Base-by-base conservation (phyloP, 2,888 invertebrate genomes). In the Heliconius charithonia region DNA sequence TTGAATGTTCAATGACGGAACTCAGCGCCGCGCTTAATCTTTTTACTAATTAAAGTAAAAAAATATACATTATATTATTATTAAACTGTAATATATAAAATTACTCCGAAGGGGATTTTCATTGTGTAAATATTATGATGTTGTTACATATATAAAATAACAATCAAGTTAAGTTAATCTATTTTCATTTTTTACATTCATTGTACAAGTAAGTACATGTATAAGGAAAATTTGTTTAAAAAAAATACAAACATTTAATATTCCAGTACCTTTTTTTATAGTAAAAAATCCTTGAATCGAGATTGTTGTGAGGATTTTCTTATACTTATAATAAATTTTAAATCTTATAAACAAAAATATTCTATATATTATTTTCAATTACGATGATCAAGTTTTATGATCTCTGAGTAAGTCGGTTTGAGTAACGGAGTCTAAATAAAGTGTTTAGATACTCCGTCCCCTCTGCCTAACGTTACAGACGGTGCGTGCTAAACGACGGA, bases 241-340 rank as follows among this genome's bases (percentile, higher is more conserved):
- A 41, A 25, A 6, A 41, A 51, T 19, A 51, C 22, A 41, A n/a
- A 69, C 41, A n/a, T 12, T 7, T 19, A 63, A n/a, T 27, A 63
- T 69, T 41, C 27, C 69, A 45, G 41, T 69, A 69, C 41, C 9
- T 41, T 25, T 45, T 69, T 69, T 69, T 69, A 16, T 67, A 4
- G 4, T 37, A n/a, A 32, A 41, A 67, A 2, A 37, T 16, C 67
- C 67, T 67, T 67, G 67, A 41, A 41, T 41, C n/a, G 25, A 16
- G 67, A 67, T 67, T 67, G 67, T 41, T 37, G n/a, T n/a, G 67
- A 41, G 16, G 9, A 41, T 16, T 67, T 67, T 67, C 25, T 67
- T 41, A 41, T 41, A n/a, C 10, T 12, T 22, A 16, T 27, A 10
- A 6, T 16, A 13, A 16, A 63, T 63, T 62, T 62, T 25, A 62